Evolutionary conservation across 2,797 vertebrate genomes (phyloP).

Genomic region (Poeciliopsis paucimaculata): DNA sequence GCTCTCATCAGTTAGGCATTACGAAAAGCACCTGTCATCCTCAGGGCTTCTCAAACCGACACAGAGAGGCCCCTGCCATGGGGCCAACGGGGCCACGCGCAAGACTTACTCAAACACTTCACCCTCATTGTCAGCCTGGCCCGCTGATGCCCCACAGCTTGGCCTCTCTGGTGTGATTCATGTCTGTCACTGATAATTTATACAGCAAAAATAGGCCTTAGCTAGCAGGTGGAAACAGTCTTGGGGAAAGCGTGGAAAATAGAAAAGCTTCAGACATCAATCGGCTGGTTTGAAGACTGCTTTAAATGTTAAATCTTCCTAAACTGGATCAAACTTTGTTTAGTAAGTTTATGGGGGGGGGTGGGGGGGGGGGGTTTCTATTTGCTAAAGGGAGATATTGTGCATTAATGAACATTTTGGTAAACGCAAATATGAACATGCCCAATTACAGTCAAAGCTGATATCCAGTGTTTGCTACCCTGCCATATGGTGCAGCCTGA

Average conservation of each 20-base stretch:
- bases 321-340: neutral
- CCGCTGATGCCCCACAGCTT: conserved; percentile 67
- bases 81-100: conserved; percentile 75
- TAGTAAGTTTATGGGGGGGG: no score
- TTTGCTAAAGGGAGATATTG: neutral
- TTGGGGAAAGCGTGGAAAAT: conserved; percentile 21
- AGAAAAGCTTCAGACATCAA: conserved; percentile 10
- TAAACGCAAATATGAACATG: neutral
- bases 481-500: neutral
- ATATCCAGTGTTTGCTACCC: neutral
- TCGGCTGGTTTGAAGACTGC: neutral
- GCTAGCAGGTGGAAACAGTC: conserved; percentile 39
- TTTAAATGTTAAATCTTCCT: neutral
- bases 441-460: neutral
- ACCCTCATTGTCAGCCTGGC: conserved; percentile 74
- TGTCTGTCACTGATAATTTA: conserved; percentile 70
- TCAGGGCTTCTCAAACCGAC: conserved; percentile 77
- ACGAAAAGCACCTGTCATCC: conserved; percentile 93
- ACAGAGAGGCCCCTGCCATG: conserved; percentile 76
- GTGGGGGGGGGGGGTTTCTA: neutral
- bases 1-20: conserved; percentile 92
- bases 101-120: conserved; percentile 78
- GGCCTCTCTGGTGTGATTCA: conserved; percentile 63
- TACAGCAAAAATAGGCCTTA: conserved; percentile 49
- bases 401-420: neutral